Conservation (phyloP, 2,797 vertebrate species). For the Argya squamiceps region DNA sequence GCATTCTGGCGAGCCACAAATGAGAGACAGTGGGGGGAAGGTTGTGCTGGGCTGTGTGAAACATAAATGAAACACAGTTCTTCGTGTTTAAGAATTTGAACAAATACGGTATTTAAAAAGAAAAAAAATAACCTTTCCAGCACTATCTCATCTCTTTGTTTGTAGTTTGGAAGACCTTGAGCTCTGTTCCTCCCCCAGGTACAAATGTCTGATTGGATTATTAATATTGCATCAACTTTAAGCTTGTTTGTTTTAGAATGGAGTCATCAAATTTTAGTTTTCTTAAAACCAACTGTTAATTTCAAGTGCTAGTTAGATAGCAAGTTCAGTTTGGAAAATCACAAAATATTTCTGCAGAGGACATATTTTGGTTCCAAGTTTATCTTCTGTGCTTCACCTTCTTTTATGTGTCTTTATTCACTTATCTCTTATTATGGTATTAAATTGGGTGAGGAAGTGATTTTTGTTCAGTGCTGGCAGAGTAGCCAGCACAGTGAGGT, state of each 20-base stretch:
- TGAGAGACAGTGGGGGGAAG: neutral
- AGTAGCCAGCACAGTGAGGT: neutral
- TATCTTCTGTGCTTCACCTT: neutral
- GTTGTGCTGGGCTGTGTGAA: neutral
- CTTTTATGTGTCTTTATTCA: neutral
- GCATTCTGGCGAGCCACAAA: neutral
- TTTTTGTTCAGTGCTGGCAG: neutral
- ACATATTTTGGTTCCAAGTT: neutral
- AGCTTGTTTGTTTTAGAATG: constrained; percentile 46
- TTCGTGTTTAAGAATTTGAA: neutral
- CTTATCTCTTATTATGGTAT: neutral
- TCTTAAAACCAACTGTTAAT: constrained; percentile 1
- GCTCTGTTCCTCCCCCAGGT: constrained; percentile 69
- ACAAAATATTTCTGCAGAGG: neutral
- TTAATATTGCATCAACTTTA: constrained; percentile 72
- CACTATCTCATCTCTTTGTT: constrained; percentile 34
- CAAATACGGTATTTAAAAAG: neutral
- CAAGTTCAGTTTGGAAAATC: neutral
- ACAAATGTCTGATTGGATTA: constrained; percentile 67
- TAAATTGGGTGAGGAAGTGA: neutral
- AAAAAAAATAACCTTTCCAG: neutral
- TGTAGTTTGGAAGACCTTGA: constrained; percentile 65
- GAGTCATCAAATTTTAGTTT: constrained; percentile 45
- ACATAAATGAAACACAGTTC: neutral
- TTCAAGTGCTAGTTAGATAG: neutral